Percentiles rank a stretch among this genome's conserved stretches.
These are phyloP conservation scores for Drosophila anceps DNA, from an alignment of 2,888 invertebrate genomes.

Conservation along the genomic window DNA sequence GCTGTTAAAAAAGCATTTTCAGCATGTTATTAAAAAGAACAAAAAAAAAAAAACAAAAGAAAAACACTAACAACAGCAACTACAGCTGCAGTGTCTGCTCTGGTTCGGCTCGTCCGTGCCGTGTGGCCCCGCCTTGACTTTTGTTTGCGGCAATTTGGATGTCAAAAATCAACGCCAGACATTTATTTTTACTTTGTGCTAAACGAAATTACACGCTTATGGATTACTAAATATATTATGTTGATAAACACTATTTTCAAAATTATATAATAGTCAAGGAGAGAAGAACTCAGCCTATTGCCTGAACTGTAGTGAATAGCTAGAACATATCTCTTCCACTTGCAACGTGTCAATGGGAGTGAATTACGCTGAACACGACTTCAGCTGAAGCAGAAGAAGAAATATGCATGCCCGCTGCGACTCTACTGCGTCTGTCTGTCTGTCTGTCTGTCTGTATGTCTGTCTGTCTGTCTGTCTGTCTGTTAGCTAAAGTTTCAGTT, in stretches of 20 bases:
- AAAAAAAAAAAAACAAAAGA: background rate
- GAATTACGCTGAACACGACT: conserved; percentile 40
- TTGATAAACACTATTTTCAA: conserved; percentile 5
- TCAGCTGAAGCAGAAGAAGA: conserved; percentile 18
- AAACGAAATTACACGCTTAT: conserved; percentile 73
- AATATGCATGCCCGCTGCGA: conserved; percentile 24
- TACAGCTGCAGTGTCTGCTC: conserved; percentile 17
- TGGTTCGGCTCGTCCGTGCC: background rate
- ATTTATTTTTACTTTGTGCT: conserved; percentile 56
- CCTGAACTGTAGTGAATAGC: background rate
- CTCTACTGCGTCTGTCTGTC: background rate
- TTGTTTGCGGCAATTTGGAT: conserved; percentile 82
- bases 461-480: background rate
- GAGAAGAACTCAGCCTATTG: background rate
- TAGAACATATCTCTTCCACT: background rate
- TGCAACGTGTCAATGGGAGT: conserved; percentile 65
- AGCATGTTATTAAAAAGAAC: conserved; percentile 64
- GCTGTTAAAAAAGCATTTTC: conserved; percentile 74
- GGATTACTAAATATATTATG: conserved; percentile 71
- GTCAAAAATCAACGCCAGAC: conserved; percentile 80
- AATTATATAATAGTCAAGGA: background rate
- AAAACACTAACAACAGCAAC: conserved; percentile 6
- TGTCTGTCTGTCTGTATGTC: too few relatives aligned
- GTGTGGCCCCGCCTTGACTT: conserved; percentile 53
- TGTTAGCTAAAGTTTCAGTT: background rate